phyloP scores from a whole-genome alignment of 2,113 vertebrate species.

The Anarhynchus alexandrinus region DNA sequence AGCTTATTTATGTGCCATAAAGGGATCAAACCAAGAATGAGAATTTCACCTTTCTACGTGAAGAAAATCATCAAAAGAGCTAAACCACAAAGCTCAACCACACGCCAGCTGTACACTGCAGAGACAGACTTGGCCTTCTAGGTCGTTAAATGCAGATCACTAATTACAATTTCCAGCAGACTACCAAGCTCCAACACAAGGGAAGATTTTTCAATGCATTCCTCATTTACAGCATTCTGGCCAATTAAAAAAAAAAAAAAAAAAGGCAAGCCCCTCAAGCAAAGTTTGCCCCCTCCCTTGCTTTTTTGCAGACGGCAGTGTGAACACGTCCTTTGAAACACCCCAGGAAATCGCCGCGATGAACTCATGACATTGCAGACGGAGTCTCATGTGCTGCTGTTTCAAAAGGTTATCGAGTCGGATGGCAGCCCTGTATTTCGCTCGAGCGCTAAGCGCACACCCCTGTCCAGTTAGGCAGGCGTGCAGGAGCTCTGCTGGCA shows the following conservation, averaged over 20 bases:
- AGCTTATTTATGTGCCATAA: neutral
- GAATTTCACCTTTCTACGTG: neutral
- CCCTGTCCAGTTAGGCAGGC: too few relatives aligned
- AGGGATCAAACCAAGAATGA: neutral
- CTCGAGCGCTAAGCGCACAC: accelerated
- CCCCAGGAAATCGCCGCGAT: neutral
- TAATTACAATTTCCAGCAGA: neutral
- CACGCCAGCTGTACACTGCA: accelerated
- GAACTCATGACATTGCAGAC: neutral
- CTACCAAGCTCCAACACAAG: neutral
- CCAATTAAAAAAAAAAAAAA: neutral
- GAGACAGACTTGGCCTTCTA: neutral
- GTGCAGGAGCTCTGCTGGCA: neutral
- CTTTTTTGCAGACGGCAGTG: neutral
- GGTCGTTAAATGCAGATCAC: neutral
- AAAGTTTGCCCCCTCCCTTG: neutral
- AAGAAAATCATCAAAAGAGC: neutral
- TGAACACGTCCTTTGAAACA: neutral
- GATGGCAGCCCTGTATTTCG: neutral
- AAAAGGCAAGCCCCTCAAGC: neutral
- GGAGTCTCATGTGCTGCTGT: neutral
- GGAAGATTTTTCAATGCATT: neutral
- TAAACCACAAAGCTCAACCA: neutral
- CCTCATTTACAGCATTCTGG: neutral
- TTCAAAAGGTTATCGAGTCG: neutral